A percentile compares a stretch with the other conserved stretches of the same genome.
Evolutionary conservation across 2,113 vertebrate genomes (phyloP).

Genomic region (Rafetus swinhoei): DNA sequence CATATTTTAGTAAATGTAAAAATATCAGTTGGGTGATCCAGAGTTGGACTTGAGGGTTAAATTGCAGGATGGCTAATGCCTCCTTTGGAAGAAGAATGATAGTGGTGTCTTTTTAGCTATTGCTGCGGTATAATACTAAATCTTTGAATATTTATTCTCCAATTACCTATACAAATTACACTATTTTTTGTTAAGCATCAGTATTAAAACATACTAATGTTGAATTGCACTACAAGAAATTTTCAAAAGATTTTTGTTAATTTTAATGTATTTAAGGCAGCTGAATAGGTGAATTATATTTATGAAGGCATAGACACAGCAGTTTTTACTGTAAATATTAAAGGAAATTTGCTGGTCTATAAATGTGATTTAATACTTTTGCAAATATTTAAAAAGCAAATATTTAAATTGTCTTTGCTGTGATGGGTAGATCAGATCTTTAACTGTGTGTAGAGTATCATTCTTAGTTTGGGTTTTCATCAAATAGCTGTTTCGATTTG

Average conservation of each 20-base stretch:
- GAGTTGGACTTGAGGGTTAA: neutral
- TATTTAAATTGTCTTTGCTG: neutral
- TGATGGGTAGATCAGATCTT: neutral
- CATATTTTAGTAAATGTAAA: conserved; percentile 57
- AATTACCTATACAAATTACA: neutral
- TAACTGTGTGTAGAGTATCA: neutral
- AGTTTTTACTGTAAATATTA: neutral
- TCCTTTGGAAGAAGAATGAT: conserved; percentile 36
- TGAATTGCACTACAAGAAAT: conserved; percentile 6
- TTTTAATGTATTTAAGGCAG: neutral
- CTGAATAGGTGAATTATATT: neutral
- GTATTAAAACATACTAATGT: neutral
- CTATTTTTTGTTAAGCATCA: neutral
- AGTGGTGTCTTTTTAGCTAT: neutral
- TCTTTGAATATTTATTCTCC: conserved; percentile 1
- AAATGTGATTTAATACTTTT: neutral
- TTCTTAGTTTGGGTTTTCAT: neutral
- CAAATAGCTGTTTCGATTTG: conserved; percentile 19
- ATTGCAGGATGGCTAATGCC: conserved; percentile 29
- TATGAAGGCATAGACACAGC: neutral
- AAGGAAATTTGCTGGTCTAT: neutral
- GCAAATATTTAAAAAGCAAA: neutral
- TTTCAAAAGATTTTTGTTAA: neutral
- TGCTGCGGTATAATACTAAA: conserved; percentile 4
- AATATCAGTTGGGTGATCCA: conserved; percentile 49